These are phyloP conservation scores for Octodon degus DNA, from an alignment of 2,113 vertebrate genomes.

Conservation along the genomic window DNA sequence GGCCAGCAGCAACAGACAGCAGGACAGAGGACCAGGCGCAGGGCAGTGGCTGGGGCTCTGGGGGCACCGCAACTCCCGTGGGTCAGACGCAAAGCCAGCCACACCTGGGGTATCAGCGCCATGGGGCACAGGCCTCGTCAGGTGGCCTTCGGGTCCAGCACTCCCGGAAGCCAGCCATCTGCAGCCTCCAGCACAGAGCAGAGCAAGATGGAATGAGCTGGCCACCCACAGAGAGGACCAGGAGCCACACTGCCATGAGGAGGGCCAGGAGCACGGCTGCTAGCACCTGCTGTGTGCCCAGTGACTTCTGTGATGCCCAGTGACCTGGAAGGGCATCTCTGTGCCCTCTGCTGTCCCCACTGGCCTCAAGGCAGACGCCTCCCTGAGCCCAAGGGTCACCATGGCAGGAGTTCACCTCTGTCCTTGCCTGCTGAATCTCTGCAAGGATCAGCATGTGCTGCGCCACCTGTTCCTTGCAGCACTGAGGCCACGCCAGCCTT, in stretches of 20 bases:
- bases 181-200: not conserved
- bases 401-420: not conserved
- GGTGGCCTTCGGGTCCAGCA: too few relatives aligned
- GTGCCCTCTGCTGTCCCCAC: not conserved
- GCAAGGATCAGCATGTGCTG: too few relatives aligned
- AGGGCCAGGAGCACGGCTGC: not conserved
- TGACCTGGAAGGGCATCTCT: not conserved
- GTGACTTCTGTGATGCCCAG: not conserved
- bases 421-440: not conserved
- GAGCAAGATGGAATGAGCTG: not conserved
- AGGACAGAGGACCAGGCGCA: not conserved
- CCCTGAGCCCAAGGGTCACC: not conserved
- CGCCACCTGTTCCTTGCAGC: too few relatives aligned
- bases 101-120: not conserved
- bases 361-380: not conserved
- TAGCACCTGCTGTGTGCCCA: not conserved
- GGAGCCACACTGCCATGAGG: not conserved
- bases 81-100: not conserved
- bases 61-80: too few relatives aligned
- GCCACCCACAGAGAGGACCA: not conserved
- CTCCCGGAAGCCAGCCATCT: not conserved
- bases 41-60: not conserved
- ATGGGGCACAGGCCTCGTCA: not conserved
- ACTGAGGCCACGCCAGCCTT: too few relatives aligned
- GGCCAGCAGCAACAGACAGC: not conserved